phyloP scores from a whole-genome alignment of 2,113 vertebrate species.

The Thymallus thymallus region DNA sequence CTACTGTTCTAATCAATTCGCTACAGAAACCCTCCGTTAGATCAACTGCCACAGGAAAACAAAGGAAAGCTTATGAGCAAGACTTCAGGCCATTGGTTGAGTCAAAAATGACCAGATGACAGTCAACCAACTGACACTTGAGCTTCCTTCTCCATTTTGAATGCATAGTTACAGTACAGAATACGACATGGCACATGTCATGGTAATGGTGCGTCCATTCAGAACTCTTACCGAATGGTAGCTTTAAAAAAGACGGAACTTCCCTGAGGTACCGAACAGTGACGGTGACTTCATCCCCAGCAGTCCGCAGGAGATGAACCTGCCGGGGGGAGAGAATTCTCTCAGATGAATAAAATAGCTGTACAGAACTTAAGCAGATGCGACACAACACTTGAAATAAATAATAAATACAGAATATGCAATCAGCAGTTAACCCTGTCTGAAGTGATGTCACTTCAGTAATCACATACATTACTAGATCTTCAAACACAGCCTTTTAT shows the following conservation, averaged over 20 bases:
- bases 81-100: too few species aligned
- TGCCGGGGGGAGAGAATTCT: constrained; percentile 52
- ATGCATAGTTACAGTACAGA: background rate
- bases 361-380: constrained; percentile 11
- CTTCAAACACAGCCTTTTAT: constrained; percentile 1
- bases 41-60: constrained; percentile 28
- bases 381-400: constrained; percentile 1
- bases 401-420: background rate
- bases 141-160: background rate
- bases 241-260: constrained; percentile 91
- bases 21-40: constrained; percentile 19
- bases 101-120: background rate
- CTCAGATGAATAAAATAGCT: background rate
- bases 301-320: constrained; percentile 91
- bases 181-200: background rate
- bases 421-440: constrained; percentile 15
- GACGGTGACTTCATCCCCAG: constrained; percentile 91
- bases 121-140: constrained; percentile 21
- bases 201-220: background rate
- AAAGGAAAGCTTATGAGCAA: constrained; percentile 11
- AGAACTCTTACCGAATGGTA: constrained; percentile 85
- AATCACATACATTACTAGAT: constrained; percentile 17
- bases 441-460: constrained; percentile 14
- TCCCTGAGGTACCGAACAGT: constrained; percentile 92
- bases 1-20: constrained; percentile 22